phyloP scores from a whole-genome alignment of 2,888 invertebrate species.

The Listrodromus nycthemerus region DNA sequence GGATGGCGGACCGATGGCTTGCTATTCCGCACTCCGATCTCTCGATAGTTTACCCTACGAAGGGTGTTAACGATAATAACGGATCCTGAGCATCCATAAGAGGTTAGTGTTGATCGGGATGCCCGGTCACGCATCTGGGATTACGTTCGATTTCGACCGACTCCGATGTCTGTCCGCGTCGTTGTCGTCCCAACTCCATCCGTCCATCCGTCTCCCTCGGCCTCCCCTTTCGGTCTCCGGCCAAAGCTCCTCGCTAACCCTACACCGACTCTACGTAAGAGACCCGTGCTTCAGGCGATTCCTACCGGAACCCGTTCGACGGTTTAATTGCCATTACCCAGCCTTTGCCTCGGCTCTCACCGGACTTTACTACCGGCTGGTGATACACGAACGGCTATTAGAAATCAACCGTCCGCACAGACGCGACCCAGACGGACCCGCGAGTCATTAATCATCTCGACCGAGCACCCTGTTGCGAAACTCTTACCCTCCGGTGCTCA shows the following conservation, averaged over 20 bases:
- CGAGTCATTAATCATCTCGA: conserved; percentile 60
- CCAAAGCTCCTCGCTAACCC: conserved; percentile 33
- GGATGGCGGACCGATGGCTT: background rate
- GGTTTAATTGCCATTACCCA: conserved; percentile 56
- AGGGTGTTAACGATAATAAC: conserved; percentile 78
- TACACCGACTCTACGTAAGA: conserved; percentile 13
- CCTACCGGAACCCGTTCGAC: conserved; percentile 37
- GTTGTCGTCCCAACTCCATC: conserved; percentile 31
- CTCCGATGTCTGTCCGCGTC: conserved; percentile 67
- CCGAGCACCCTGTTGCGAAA: conserved; percentile 37
- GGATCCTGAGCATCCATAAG: conserved; percentile 74
- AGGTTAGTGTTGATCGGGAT: conserved; percentile 78
- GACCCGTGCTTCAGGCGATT: conserved; percentile 9
- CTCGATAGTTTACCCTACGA: conserved; percentile 25
- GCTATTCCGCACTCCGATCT: conserved; percentile 21
- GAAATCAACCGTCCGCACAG: conserved; percentile 57
- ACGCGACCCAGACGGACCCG: conserved; percentile 27
- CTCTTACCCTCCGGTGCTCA: conserved; percentile 52
- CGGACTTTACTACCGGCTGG: conserved; percentile 52
- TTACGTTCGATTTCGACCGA: conserved; percentile 74
- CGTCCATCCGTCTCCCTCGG: conserved; percentile 34
- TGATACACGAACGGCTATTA: conserved; percentile 59
- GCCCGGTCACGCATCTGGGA: conserved; percentile 79
- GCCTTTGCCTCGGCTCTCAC: conserved; percentile 30
- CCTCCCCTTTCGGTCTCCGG: conserved; percentile 54